These are phyloP conservation scores for Rhea americana DNA, from an alignment of 2,113 vertebrate species.

Conservation along the genomic window DNA sequence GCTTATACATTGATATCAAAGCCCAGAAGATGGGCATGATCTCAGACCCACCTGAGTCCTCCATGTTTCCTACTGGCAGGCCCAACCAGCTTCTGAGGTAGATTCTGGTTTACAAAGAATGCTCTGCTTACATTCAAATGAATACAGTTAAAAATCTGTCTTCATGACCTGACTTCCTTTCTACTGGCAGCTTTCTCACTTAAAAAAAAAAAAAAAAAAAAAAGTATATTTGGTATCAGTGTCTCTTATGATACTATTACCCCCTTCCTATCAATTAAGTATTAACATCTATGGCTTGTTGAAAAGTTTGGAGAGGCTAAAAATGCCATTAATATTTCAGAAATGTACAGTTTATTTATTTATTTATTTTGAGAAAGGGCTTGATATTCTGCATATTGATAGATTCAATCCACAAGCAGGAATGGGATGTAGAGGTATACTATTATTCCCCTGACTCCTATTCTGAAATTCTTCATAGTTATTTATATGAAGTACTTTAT, in stretches of 20 bases:
- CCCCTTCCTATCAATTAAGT: not conserved
- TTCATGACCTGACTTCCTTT: not conserved
- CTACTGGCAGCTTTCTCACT: not conserved
- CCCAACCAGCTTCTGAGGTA: not conserved
- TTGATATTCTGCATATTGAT: not conserved
- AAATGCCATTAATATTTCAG: not conserved
- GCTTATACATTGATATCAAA: not conserved
- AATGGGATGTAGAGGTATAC: not conserved
- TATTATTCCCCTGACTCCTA: not conserved
- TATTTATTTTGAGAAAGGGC: not conserved
- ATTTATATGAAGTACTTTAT: conserved; percentile 6
- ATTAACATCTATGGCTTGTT: not conserved
- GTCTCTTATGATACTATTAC: not conserved
- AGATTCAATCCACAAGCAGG: not conserved
- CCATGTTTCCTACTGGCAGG: not conserved
- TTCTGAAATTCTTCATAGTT: not conserved
- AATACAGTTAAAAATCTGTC: not conserved
- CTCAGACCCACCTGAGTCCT: not conserved
- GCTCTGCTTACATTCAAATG: not conserved
- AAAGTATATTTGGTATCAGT: not conserved
- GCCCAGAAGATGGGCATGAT: fast-evolving
- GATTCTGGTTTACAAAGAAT: not conserved
- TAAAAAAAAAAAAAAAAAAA: not conserved
- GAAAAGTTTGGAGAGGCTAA: not conserved
- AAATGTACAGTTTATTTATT: not conserved